phyloP scores from a whole-genome alignment of 1,140 invertebrate genomes.

The Aphidius ervi region DNA sequence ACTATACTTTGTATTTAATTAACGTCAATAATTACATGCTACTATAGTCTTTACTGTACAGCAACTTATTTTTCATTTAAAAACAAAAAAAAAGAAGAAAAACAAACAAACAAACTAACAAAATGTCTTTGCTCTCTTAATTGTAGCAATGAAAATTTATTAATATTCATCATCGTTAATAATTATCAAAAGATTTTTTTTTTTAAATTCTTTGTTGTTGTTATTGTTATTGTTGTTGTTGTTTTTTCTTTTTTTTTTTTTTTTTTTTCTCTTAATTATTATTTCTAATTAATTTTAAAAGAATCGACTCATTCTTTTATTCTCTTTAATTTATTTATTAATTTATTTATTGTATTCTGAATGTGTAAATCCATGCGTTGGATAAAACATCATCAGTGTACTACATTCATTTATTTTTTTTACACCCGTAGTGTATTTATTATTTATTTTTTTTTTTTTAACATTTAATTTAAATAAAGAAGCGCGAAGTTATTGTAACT shows the following conservation, averaged over 20 bases:
- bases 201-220: no score
- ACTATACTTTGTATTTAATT: neutral
- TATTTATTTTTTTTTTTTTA: neutral
- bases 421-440: neutral
- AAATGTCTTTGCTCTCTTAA: neutral
- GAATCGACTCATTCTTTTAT: constrained; percentile 13
- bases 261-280: constrained; percentile 21
- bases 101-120: constrained; percentile 23
- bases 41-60: constrained; percentile 49
- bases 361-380: neutral
- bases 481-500: constrained; percentile 10
- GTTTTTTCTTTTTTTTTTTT: constrained; percentile 15
- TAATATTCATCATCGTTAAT: no score
- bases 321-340: constrained; percentile 6
- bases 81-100: constrained; percentile 30
- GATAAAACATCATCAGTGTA: neutral
- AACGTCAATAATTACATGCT: constrained; percentile 32
- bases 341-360: constrained; percentile 1
- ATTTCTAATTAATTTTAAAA: constrained; percentile 23
- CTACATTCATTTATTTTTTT: neutral
- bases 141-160: constrained; percentile 1
- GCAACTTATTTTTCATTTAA: constrained; percentile 28
- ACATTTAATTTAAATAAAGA: constrained; percentile 18
- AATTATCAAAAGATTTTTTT: no score
- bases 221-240: no score